Percentiles rank a stretch among this genome's conserved stretches.
Conservation (phyloP, 2,113 vertebrate genomes). For the Cercopithecus mona region DNA sequence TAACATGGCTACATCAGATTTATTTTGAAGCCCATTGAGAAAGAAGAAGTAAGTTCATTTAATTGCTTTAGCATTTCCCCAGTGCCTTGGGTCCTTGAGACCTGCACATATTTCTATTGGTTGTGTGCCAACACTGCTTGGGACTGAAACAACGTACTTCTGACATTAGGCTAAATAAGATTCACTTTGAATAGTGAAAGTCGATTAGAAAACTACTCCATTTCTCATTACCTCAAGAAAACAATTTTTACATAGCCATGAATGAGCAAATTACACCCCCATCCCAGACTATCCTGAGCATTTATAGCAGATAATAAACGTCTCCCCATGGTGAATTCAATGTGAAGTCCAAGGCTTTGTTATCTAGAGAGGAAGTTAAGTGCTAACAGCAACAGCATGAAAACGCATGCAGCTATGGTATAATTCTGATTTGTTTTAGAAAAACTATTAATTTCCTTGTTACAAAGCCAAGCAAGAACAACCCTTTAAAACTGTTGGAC, state of each 20-base stretch:
- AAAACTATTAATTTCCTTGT: conserved; percentile 95
- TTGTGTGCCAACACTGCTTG: neutral
- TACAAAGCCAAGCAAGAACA: conserved; percentile 92
- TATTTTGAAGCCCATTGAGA: neutral
- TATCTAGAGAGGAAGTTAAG: conserved; percentile 78
- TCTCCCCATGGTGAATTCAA: conserved; percentile 79
- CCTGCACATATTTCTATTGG: neutral
- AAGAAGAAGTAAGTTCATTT: conserved; percentile 26
- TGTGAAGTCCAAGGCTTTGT: conserved; percentile 72
- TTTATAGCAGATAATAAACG: conserved; percentile 81
- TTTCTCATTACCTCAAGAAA: conserved; percentile 83
- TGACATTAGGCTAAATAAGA: conserved; percentile 43
- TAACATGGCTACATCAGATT: neutral
- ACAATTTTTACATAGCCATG: conserved; percentile 78
- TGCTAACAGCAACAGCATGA: conserved; percentile 80
- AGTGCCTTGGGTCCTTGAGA: neutral
- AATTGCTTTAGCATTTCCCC: neutral
- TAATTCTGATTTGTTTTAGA: conserved; percentile 94
- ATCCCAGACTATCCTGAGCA: conserved; percentile 55
- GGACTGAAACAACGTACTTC: neutral
- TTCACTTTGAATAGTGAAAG: conserved; percentile 80
- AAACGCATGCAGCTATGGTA: conserved; percentile 87
- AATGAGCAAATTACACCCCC: conserved; percentile 72
- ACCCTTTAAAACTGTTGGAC: conserved; percentile 92
- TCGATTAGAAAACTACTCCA: conserved; percentile 83